Conservation (phyloP, 2,797 vertebrate species). For the Sebastes taczanowskii region DNA sequence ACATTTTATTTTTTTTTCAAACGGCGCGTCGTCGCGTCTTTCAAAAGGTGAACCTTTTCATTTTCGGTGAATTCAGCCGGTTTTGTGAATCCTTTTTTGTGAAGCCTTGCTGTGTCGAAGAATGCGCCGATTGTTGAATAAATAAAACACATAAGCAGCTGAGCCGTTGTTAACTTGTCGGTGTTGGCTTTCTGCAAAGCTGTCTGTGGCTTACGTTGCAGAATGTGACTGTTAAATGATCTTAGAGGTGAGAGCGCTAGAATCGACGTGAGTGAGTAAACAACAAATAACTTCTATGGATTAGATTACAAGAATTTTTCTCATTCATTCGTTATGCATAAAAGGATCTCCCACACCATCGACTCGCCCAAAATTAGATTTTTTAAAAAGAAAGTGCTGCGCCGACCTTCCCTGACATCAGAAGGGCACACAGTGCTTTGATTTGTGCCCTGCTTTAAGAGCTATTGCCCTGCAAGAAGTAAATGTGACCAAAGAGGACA, state of each 20-base stretch:
- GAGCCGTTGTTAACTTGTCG: conserved; percentile 47
- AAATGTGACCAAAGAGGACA: conserved; percentile 65
- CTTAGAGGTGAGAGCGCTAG: neutral
- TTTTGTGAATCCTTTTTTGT: conserved; percentile 76
- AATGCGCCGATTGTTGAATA: conserved; percentile 64
- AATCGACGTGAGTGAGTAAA: conserved; percentile 17
- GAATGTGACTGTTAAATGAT: conserved; percentile 18
- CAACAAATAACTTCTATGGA: neutral
- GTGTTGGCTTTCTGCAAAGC: conserved; percentile 24
- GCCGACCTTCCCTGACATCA: conserved; percentile 55
- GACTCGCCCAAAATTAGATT: conserved; percentile 13
- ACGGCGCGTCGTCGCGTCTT: conserved; percentile 69
- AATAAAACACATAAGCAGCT: conserved; percentile 64
- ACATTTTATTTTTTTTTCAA: conserved; percentile 76
- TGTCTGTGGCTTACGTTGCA: conserved; percentile 22
- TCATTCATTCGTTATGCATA: neutral
- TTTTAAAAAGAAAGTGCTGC: neutral
- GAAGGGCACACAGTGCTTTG: conserved; percentile 44
- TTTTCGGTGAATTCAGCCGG: conserved; percentile 77
- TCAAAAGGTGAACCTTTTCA: conserved; percentile 76
- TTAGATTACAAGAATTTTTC: conserved; percentile 15
- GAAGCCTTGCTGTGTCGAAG: conserved; percentile 58
- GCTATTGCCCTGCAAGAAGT: conserved; percentile 49
- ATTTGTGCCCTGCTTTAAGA: conserved; percentile 57
- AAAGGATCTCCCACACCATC: neutral